Conservation (phyloP, 1,140 invertebrate genomes). For the Scaptomyza pallida region DNA sequence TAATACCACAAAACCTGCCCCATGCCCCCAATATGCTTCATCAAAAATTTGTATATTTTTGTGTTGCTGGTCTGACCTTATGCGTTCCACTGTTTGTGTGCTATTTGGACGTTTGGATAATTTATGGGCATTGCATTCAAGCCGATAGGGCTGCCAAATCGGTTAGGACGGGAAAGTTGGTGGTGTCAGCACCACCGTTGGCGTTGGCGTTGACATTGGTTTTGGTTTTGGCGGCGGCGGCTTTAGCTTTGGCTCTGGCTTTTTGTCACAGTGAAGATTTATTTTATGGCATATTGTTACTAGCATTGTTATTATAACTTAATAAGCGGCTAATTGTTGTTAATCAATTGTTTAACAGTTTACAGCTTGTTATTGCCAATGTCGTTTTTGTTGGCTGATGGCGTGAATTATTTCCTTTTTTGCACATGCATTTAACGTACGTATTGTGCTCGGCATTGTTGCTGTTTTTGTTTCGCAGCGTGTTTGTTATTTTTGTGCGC, state of each 20-base stretch:
- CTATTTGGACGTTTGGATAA: conserved; percentile 30
- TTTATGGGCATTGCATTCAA: conserved; percentile 67
- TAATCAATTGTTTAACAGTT: conserved; percentile 83
- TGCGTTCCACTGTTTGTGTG: conserved; percentile 5
- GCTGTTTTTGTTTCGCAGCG: conserved; percentile 39
- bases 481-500: conserved; percentile 61
- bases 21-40: conserved; percentile 15
- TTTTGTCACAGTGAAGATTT: conserved; percentile 59
- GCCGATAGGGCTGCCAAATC: conserved; percentile 60
- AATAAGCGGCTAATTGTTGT: conserved; percentile 83
- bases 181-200: conserved; percentile 29
- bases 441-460: conserved; percentile 17
- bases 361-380: conserved; percentile 62
- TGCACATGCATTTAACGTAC: conserved; percentile 39
- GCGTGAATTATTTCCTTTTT: conserved; percentile 76
- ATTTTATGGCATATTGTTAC: conserved; percentile 47
- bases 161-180: background rate
- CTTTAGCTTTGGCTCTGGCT: conserved; percentile 51
- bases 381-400: conserved; percentile 41
- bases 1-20: conserved; percentile 38
- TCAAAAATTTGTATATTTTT: conserved; percentile 28
- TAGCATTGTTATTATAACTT: conserved; percentile 75
- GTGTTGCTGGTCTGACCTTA: conserved; percentile 17
- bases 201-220: conserved; percentile 6
- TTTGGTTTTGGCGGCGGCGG: background rate